Conservation (phyloP, 2,797 vertebrate species). For the Danio tinwini region DNA sequence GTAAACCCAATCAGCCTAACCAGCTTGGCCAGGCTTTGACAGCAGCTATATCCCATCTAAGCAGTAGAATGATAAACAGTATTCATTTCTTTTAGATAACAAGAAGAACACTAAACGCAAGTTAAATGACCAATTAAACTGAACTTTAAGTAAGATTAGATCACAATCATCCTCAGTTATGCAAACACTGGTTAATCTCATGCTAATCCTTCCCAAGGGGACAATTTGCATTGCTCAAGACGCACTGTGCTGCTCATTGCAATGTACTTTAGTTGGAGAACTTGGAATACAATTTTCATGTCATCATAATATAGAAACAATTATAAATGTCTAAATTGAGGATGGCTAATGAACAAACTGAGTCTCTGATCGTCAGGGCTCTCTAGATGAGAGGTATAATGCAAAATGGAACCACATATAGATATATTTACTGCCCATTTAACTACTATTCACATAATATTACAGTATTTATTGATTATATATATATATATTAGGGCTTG, state of each 20-base stretch:
- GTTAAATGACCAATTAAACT: constrained; percentile 50
- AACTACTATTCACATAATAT: neutral
- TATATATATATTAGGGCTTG: too few species aligned
- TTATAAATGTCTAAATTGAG: neutral
- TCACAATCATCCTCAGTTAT: constrained; percentile 37
- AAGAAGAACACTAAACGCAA: neutral
- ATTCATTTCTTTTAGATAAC: neutral
- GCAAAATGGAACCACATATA: neutral
- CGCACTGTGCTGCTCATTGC: neutral
- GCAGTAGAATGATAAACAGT: neutral
- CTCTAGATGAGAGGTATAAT: neutral
- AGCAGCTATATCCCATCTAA: neutral
- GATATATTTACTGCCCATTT: neutral
- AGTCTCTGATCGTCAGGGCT: neutral
- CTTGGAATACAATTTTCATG: neutral
- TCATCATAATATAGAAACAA: neutral
- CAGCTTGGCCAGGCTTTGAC: neutral
- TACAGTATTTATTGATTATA: too few species aligned
- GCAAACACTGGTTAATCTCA: constrained; percentile 50
- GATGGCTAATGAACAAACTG: neutral
- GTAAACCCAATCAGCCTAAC: neutral
- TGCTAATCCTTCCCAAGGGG: constrained; percentile 50
- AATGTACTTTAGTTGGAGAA: neutral
- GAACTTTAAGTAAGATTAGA: constrained; percentile 45
- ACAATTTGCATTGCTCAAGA: constrained; percentile 9